Evolutionary conservation across 2,797 vertebrate species (phyloP), one percentile per base, ranked within the genome.

Genomic region (Bradypodion ventrale): DNA sequence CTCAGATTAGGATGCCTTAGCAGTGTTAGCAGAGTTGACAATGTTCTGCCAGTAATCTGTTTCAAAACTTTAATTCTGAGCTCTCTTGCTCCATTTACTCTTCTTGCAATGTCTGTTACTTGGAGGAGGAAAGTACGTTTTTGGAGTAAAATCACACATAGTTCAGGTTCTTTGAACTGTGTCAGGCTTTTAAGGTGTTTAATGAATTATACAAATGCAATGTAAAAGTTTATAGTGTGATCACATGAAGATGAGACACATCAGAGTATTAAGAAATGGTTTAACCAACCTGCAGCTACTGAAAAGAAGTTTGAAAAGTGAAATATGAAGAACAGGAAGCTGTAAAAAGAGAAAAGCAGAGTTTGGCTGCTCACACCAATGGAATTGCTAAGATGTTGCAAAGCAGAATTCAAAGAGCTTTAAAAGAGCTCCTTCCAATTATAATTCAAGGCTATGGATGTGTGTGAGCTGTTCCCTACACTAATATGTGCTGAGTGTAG

Each of bases 11-110:
- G 7, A 37, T 42, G 37, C 3, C 25, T 56, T 56, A 32, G 5
- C 44, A 37, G 15, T 12, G 25, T 29, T 32, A 32, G 29, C 19
- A 32, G 42, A 65, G 69, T 44, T 9, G 16, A 12, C 12, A 13
- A 44, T 7, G 7, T 12, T 1, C 2, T 10, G 44, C 7, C 1
- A 60, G 13, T 8, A 9, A 29, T 40, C 42, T 40, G 44, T 3
- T 37, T 65, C 59, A 63, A 25, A 15, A 32, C 29, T 69, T 59
- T 27, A 10, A 29, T 60, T 37, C 15, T 59, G 27, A 70, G 46
- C 13, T 10, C 4, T 40, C 56, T 0, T 0, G 1, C 16, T 5
- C 0, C 19, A 0, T 35, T 52, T 59, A 13, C 5, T 44, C 2
- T 35, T 82, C 13, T n/a, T 56, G 23, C 27, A 19, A 49, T 35